Percentiles rank a stretch among this genome's conserved stretches.
Conservation (phyloP, 1,140 invertebrate genomes). For the Sweltsa coloradensis region DNA sequence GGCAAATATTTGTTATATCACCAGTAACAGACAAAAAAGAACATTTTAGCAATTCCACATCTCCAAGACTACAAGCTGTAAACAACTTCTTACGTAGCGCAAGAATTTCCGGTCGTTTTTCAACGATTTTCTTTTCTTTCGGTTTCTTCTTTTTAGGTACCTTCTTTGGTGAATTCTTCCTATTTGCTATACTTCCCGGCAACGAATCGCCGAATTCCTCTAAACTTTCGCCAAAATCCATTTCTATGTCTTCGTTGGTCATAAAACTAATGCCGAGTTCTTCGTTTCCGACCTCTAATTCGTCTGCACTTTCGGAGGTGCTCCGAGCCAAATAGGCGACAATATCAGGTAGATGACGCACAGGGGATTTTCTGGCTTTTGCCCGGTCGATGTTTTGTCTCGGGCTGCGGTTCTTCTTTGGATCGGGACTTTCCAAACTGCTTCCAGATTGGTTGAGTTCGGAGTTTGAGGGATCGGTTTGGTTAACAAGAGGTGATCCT, state of each 20-base stretch:
- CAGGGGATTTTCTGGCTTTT: conserved; percentile 36
- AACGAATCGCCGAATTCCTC: conserved; percentile 35
- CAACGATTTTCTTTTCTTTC: conserved; percentile 32
- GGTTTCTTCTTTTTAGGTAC: conserved; percentile 13
- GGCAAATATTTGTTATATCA: no score
- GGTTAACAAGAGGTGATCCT: no score
- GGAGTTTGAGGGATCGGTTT: no score
- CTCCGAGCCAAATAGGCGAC: conserved; percentile 21
- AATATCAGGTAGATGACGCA: conserved; percentile 33
- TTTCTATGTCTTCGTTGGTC: conserved; percentile 24
- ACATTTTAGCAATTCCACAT: conserved; percentile 22
- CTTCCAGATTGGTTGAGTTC: no score
- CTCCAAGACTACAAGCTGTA: conserved; percentile 25
- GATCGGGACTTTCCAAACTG: no score
- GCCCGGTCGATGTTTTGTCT: conserved; percentile 32
- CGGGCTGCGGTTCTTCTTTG: conserved; percentile 4
- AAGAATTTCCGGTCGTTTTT: conserved; percentile 22
- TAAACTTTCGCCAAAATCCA: conserved; percentile 34
- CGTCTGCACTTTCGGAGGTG: conserved; percentile 22
- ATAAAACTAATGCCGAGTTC: not conserved
- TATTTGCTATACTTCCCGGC: conserved; percentile 24
- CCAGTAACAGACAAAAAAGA: conserved; percentile 18
- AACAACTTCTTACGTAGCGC: conserved; percentile 13
- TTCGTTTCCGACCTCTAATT: not conserved
- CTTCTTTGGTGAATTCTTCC: conserved; percentile 14